Conservation (phyloP, 2,888 invertebrate species). For the Aspidapion aeneum region DNA sequence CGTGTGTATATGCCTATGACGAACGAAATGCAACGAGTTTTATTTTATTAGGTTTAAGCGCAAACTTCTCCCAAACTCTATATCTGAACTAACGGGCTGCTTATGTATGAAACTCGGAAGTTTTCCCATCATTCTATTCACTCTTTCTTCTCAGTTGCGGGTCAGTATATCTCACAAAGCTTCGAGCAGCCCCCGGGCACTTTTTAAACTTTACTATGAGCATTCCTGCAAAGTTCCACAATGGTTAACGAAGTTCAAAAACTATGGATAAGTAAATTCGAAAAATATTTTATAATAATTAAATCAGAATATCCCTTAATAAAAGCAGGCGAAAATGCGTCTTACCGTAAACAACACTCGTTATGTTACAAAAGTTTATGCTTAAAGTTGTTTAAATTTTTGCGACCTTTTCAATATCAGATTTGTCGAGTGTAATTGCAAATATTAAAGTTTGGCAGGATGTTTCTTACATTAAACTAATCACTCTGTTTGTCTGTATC, state of each 20-base stretch:
- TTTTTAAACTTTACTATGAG: neutral
- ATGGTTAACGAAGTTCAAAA: neutral
- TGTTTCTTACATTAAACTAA: too few species aligned
- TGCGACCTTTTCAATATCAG: too few species aligned
- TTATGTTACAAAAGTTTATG: too few species aligned
- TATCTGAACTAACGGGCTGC: neutral
- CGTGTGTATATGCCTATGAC: too few species aligned
- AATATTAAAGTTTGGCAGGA: too few species aligned
- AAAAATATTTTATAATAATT: too few species aligned
- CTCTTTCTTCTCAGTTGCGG: neutral
- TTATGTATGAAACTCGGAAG: neutral
- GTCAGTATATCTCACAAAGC: neutral
- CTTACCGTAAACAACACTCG: too few species aligned
- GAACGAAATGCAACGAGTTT: neutral
- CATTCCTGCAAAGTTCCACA: neutral
- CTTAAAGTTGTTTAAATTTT: too few species aligned
- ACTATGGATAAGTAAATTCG: neutral
- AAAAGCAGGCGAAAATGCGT: too few species aligned
- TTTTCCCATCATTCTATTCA: neutral
- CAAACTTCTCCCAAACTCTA: neutral
- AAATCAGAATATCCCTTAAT: too few species aligned
- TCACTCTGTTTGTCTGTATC: too few species aligned
- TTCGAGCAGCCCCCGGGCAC: neutral
- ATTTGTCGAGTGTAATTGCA: too few species aligned
- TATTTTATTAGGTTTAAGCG: neutral